Percentiles rank a stretch among this genome's conserved stretches.
phyloP scores from a whole-genome alignment of 2,888 invertebrate species.

The Drosophila eohydei region DNA sequence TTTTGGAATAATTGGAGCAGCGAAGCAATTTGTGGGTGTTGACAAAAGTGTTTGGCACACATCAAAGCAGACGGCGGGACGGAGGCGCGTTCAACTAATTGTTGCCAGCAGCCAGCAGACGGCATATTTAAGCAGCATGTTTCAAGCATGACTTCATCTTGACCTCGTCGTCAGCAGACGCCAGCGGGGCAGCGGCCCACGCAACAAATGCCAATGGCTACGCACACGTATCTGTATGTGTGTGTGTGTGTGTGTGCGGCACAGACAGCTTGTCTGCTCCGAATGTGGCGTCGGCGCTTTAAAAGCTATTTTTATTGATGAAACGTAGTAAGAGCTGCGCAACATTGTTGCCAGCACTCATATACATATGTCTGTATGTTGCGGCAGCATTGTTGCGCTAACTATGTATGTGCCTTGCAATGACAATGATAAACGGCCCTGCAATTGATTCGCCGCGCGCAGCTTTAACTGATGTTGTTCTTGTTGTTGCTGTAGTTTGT shows the following conservation, averaged over 20 bases:
- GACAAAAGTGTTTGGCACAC: constrained; percentile 65
- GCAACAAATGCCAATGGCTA: constrained; percentile 45
- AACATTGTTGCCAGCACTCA: constrained; percentile 36
- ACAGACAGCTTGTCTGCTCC: constrained; percentile 73
- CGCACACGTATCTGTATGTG: constrained; percentile 21
- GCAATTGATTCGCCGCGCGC: constrained; percentile 67
- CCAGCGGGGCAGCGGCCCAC: constrained; percentile 44
- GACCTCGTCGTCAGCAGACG: constrained; percentile 60
- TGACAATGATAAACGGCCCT: constrained; percentile 68
- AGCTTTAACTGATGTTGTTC: constrained; percentile 29
- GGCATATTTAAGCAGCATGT: constrained; percentile 52
- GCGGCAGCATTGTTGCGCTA: constrained; percentile 52
- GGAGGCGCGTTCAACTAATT: constrained; percentile 36
- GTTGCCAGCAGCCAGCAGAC: constrained; percentile 41
- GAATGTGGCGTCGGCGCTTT: constrained; percentile 67
- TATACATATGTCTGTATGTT: constrained; percentile 14
- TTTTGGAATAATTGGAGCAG: constrained; percentile 68
- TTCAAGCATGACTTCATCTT: constrained; percentile 79
- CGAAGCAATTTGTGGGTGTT: constrained; percentile 68
- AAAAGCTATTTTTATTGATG: constrained; percentile 77
- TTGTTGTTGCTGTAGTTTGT: constrained; percentile 30
- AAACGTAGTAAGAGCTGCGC: constrained; percentile 51
- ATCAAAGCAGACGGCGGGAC: neutral
- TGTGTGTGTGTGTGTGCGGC: constrained; percentile 18
- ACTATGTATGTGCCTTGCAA: constrained; percentile 2